These are phyloP conservation scores for Scaptomyza tumidula DNA, from an alignment of 2,888 invertebrate genomes.

Conservation along the genomic window DNA sequence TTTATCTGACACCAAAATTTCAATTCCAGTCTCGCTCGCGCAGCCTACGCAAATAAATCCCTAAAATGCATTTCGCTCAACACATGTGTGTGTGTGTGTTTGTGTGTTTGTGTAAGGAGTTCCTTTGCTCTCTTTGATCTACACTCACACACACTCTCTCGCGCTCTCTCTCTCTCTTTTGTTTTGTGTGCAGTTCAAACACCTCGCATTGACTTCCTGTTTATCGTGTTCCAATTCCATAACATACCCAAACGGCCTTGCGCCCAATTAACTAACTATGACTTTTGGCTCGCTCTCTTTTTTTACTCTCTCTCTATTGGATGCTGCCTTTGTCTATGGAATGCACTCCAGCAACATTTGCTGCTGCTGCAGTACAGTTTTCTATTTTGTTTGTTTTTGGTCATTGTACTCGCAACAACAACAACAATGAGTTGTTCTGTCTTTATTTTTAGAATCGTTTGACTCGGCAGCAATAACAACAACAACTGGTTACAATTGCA, in stretches of 20 bases:
- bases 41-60: slow-evolving; percentile 15
- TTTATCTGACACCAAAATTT: slow-evolving; percentile 26
- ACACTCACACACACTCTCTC: slow-evolving; percentile 10
- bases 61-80: slow-evolving; percentile 7
- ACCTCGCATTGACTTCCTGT: slow-evolving; percentile 56
- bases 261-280: slow-evolving; percentile 62
- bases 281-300: slow-evolving; percentile 27
- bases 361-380: slow-evolving; percentile 54
- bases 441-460: slow-evolving; percentile 60
- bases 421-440: slow-evolving; percentile 40
- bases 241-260: slow-evolving; percentile 69
- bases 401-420: slow-evolving; percentile 63
- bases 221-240: slow-evolving; percentile 64
- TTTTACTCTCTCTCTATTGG: slow-evolving; percentile 19
- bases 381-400: slow-evolving; percentile 52
- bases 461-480: slow-evolving; percentile 27
- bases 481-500: slow-evolving; percentile 62
- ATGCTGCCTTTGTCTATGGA: slow-evolving; percentile 44
- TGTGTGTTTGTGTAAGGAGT: slow-evolving; percentile 1
- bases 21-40: slow-evolving; percentile 19
- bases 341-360: slow-evolving; percentile 55
- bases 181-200: slow-evolving; percentile 48
- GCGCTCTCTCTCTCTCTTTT: slow-evolving; percentile 11
- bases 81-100: not conserved
- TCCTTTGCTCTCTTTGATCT: slow-evolving; percentile 18